Evolutionary conservation across 2,888 invertebrate genomes (phyloP), one percentile per base, ranked within the genome.

Genomic region (Drosophila seclusa): DNA sequence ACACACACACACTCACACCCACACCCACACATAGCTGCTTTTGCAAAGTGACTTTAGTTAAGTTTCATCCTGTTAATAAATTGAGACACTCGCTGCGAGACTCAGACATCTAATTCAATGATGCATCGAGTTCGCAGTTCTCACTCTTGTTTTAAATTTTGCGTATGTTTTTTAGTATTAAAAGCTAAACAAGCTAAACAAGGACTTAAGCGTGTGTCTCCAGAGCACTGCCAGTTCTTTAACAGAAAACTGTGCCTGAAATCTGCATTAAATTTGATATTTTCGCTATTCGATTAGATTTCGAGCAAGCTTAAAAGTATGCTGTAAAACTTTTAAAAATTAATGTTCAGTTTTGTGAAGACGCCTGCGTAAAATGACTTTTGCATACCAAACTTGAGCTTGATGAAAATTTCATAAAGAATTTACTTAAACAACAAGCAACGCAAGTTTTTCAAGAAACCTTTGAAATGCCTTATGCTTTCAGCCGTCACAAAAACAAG

Each of bases 41-140:
- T 49, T 64, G 64, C 62, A 50, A 49, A 31, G 57, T 24, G 54
- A 21, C 34, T 61, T 59, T 57, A 63, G 55, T 60, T 73, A 65
- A 68, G 58, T 38, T 64, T 45, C 32, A 67, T 63, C 27, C 34
- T 63, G 45, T 65, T 63, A 71, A 76, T 72, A 77, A 77, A 77
- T 42, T 71, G 62, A 54, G 50, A 64, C 50, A 38, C 38, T 59
- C 45, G 24, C 53, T 72, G 38, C 11, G 10, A 45, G n/a, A 42
- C 59, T 31, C 29, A 16, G 27, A 1, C 34, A 36, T 52, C 4
- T 10, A 27, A 31, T 52, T 18, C 21, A 11, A 31, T 52, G 13
- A 54, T 48, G 36, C 40, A 13, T 10, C 29, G 16, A 18, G 42
- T 6, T 59, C 5, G 4, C 42, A 58, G 40, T 57, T 60, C 36